Conservation (phyloP, 2,888 invertebrate species). For the Isoperla grammatica region DNA sequence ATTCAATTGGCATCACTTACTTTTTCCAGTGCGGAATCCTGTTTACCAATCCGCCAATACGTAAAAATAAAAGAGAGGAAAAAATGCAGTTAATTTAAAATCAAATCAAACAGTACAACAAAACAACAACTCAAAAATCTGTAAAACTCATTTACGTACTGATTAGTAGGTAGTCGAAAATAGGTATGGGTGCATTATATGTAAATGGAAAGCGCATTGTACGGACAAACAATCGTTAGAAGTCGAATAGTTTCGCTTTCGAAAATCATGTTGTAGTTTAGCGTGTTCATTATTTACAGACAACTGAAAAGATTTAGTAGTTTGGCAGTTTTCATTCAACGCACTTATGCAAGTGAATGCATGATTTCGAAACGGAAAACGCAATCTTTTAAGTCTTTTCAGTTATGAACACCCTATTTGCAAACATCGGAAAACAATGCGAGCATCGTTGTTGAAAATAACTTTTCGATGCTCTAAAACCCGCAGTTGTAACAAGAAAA, state of each 20-base stretch:
- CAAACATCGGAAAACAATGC: background rate
- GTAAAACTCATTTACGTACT: background rate
- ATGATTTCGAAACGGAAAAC: no score
- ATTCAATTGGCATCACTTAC: conserved; percentile 40
- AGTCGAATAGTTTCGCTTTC: background rate
- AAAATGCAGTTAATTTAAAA: conserved; percentile 24
- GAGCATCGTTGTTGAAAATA: background rate
- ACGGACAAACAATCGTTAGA: background rate
- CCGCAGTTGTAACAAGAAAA: no score
- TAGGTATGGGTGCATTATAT: no score
- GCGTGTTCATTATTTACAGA: background rate
- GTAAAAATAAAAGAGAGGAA: conserved; percentile 21
- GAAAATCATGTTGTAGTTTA: background rate
- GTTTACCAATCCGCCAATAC: conserved; percentile 25
- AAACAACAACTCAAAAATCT: conserved; percentile 1
- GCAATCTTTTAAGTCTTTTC: background rate
- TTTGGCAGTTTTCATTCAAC: background rate
- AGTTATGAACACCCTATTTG: background rate
- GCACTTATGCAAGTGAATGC: no score
- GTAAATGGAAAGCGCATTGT: background rate
- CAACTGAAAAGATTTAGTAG: background rate
- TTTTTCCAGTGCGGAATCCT: conserved; percentile 53
- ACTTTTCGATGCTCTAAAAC: no score
- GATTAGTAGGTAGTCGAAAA: no score
- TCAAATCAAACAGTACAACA: no score